Evolutionary conservation across 2,888 invertebrate species (phyloP).

Genomic region (Hemistola chrysoprasaria): DNA sequence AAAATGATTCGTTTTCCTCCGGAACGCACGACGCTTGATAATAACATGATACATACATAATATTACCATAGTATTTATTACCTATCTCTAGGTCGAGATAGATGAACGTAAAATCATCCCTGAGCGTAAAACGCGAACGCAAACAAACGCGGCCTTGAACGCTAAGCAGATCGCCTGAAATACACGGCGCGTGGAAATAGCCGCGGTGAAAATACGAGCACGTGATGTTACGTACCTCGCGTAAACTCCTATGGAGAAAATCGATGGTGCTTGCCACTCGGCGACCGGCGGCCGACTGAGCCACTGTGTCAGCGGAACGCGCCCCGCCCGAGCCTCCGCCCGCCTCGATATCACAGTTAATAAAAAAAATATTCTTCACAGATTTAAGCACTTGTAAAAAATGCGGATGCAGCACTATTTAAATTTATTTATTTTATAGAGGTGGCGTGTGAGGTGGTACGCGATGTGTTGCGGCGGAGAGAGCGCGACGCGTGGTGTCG

Average conservation of each 20-base stretch:
- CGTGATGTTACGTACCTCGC: constrained; percentile 78
- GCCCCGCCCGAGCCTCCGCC: constrained; percentile 74
- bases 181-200: constrained; percentile 76
- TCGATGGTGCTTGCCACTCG: constrained; percentile 80
- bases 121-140: constrained; percentile 61
- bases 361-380: constrained; percentile 61
- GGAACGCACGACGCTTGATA: constrained; percentile 46
- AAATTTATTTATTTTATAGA: constrained; percentile 29
- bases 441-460: constrained; percentile 56
- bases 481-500: constrained; percentile 59
- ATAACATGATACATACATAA: constrained; percentile 38
- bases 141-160: constrained; percentile 79
- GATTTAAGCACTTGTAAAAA: constrained; percentile 51
- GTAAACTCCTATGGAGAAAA: constrained; percentile 72
- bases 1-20: constrained; percentile 65
- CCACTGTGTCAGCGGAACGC: constrained; percentile 81
- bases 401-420: constrained; percentile 26
- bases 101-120: constrained; percentile 49
- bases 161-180: constrained; percentile 74
- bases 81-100: constrained; percentile 51
- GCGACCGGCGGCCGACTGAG: constrained; percentile 81
- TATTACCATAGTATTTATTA: constrained; percentile 42
- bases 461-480: constrained; percentile 52
- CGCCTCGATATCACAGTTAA: constrained; percentile 69
- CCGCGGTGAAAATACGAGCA: constrained; percentile 74